A percentile compares a stretch with the other conserved stretches of the same genome.
phyloP scores from a whole-genome alignment of 2,113 vertebrate genomes.

The Campylomormyrus numenius region DNA sequence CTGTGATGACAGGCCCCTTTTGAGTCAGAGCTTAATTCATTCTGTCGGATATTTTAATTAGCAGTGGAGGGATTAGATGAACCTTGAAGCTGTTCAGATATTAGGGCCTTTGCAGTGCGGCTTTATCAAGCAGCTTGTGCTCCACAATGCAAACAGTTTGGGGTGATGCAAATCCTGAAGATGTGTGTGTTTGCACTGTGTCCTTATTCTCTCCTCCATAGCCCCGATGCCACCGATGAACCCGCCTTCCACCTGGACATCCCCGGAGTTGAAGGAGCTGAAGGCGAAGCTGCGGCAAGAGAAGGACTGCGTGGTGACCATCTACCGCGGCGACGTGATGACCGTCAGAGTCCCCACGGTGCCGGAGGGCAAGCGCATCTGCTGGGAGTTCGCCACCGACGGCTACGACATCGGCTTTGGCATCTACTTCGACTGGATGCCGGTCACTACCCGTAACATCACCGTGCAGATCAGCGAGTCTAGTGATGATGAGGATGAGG shows the following conservation, averaged over 20 bases:
- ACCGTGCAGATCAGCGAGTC: slow-evolving; percentile 97
- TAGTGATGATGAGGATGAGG: slow-evolving; percentile 94
- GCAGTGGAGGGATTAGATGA: neutral
- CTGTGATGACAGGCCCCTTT: neutral
- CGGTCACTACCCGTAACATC: slow-evolving; percentile 82
- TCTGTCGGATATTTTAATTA: neutral
- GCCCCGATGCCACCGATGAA: slow-evolving; percentile 73
- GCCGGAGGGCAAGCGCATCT: slow-evolving; percentile 82
- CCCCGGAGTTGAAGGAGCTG: slow-evolving; percentile 79
- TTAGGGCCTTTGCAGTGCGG: neutral
- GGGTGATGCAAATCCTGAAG: neutral
- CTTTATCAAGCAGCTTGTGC: neutral
- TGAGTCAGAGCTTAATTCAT: neutral
- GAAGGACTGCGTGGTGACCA: slow-evolving; percentile 80
- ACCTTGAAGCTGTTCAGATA: neutral
- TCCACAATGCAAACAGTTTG: neutral
- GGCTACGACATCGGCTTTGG: slow-evolving; percentile 96
- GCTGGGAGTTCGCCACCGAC: slow-evolving; percentile 97
- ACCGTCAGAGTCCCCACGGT: slow-evolving; percentile 89
- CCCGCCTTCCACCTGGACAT: slow-evolving; percentile 84
- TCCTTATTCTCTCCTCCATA: slow-evolving; percentile 43
- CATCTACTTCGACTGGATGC: slow-evolving; percentile 93
- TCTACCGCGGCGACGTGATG: slow-evolving; percentile 90
- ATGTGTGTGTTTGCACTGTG: neutral
- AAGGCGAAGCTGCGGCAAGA: slow-evolving; percentile 80